Conservation (phyloP, 2,113 vertebrate genomes). For the Solea solea region DNA sequence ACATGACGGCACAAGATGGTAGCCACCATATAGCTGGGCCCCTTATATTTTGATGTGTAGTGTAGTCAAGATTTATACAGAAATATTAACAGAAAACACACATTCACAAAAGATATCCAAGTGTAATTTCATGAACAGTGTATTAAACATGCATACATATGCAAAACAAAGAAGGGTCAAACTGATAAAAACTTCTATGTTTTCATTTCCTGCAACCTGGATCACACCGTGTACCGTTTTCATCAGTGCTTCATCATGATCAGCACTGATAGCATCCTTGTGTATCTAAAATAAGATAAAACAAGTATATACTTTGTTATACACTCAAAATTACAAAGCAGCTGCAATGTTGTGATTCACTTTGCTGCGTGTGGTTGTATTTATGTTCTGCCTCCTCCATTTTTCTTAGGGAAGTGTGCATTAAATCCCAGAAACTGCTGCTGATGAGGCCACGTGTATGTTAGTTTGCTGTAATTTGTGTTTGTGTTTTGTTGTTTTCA, state of each 20-base stretch:
- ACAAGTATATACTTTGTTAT: conserved; percentile 8
- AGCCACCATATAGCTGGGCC: too few relatives aligned
- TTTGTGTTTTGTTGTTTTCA: too few relatives aligned
- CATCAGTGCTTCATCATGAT: background rate
- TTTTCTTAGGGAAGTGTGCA: background rate
- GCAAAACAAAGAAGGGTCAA: background rate
- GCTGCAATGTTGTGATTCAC: background rate
- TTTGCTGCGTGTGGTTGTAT: too few relatives aligned
- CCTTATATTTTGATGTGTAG: too few relatives aligned
- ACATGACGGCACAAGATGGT: too few relatives aligned
- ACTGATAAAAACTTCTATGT: conserved; percentile 3
- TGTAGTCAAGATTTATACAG: too few relatives aligned
- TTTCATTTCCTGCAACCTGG: conserved; percentile 34
- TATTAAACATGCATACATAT: background rate
- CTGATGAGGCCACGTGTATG: too few relatives aligned
- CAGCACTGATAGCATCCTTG: conserved; percentile 31
- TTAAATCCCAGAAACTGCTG: background rate
- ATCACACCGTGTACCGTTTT: background rate
- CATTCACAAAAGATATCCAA: too few relatives aligned
- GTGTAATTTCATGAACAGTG: background rate
- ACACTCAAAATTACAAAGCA: too few relatives aligned
- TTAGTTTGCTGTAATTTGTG: too few relatives aligned
- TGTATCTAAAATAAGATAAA: conserved; percentile 4
- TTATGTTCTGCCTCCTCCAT: background rate
- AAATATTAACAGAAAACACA: too few relatives aligned